Conservation (phyloP, 2,113 vertebrate species). For the Tonatia bakeri region DNA sequence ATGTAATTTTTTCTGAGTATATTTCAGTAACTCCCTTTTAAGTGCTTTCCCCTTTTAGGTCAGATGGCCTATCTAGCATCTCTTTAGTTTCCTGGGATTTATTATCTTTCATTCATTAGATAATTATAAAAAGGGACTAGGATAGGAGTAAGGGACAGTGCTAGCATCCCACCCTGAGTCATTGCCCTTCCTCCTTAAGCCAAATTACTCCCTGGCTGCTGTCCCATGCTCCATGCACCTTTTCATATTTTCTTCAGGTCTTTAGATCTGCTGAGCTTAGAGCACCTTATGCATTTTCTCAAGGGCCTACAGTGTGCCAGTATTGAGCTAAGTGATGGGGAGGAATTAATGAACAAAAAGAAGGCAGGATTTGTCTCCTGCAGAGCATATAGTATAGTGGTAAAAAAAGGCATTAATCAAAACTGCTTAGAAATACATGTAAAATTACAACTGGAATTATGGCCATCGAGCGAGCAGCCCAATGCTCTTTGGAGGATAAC, state of each 20-base stretch:
- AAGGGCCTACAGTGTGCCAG: fast-evolving
- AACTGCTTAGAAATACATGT: background rate
- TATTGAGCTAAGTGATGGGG: background rate
- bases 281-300: background rate
- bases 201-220: background rate
- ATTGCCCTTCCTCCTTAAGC: background rate
- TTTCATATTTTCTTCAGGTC: background rate
- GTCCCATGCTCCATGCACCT: fast-evolving
- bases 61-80: background rate
- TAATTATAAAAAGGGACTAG: fast-evolving
- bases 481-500: fast-evolving
- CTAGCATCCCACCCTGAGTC: background rate
- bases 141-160: background rate
- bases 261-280: background rate
- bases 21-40: background rate
- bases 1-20: background rate
- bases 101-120: background rate
- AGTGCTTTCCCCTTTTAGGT: background rate
- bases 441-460: background rate
- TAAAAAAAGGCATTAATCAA: background rate
- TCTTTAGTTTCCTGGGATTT: background rate
- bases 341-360: background rate
- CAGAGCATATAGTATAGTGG: fast-evolving
- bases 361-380: background rate
- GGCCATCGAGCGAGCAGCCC: background rate